phyloP scores from a whole-genome alignment of 2,888 invertebrate species.

The Atethmia centrago region DNA sequence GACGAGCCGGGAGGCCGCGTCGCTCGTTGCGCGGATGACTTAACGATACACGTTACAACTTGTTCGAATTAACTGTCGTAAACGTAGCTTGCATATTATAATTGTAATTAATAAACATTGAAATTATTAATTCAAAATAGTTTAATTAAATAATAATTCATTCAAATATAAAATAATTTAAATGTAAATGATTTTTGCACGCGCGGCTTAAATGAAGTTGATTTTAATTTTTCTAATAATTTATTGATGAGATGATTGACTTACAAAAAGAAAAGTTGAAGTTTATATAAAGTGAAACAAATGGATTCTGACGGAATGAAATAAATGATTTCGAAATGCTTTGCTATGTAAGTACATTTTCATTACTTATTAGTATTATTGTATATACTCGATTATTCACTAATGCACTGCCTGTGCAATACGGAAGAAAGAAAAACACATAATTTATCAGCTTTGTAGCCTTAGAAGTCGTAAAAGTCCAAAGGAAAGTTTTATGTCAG shows the following conservation, averaged over 20 bases:
- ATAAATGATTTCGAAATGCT: conserved; percentile 81
- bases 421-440: neutral
- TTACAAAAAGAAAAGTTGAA: neutral
- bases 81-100: neutral
- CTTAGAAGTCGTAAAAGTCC: conserved; percentile 16
- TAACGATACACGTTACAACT: conserved; percentile 47
- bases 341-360: conserved; percentile 84
- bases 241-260: neutral
- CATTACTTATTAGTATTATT: neutral
- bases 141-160: neutral
- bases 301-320: conserved; percentile 65
- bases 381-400: neutral
- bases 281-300: conserved; percentile 49
- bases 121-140: neutral
- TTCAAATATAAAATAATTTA: neutral
- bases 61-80: conserved; percentile 21
- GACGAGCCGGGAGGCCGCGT: conserved; percentile 62
- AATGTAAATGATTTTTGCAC: neutral
- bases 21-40: conserved; percentile 43
- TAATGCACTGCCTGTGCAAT: neutral
- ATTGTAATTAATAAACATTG: neutral
- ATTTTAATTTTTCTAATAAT: neutral
- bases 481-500: conserved; percentile 15
- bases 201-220: neutral
- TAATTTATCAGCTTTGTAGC: neutral